These are phyloP conservation scores for Alentia gelatinosa DNA, from an alignment of 2,888 invertebrate genomes.

Conservation along the genomic window DNA sequence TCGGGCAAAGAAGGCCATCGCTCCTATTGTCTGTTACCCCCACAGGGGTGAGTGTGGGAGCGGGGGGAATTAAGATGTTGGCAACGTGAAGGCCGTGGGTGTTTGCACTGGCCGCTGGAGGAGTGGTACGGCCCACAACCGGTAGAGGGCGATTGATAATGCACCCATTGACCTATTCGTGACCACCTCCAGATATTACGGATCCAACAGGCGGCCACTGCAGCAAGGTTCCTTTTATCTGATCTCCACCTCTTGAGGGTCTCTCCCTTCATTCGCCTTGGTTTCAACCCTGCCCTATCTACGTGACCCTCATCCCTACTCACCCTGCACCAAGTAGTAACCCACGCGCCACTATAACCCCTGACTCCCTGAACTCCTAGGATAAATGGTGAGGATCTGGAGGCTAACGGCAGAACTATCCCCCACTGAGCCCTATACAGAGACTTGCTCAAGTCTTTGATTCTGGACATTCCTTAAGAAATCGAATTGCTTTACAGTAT, in stretches of 20 bases:
- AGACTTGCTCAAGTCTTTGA: too few species aligned
- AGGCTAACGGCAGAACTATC: too few species aligned
- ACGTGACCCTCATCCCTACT: neutral
- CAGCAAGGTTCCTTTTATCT: neutral
- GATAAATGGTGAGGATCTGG: too few species aligned
- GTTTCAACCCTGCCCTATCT: neutral
- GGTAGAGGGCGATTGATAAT: conserved; percentile 34
- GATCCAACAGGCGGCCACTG: neutral
- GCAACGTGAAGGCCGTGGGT: neutral
- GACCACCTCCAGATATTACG: conserved; percentile 42
- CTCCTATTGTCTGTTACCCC: neutral
- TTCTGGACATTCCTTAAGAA: too few species aligned
- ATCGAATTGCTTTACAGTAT: too few species aligned
- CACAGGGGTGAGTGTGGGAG: neutral
- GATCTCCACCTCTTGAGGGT: neutral
- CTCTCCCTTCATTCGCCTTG: neutral
- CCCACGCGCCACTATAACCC: too few species aligned
- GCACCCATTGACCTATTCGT: conserved; percentile 43
- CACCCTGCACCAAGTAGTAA: too few species aligned
- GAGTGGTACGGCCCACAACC: neutral
- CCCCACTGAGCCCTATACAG: too few species aligned
- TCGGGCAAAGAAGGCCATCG: neutral
- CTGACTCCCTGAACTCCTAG: too few species aligned
- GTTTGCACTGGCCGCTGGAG: neutral
- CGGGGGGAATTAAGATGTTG: neutral